phyloP scores from a whole-genome alignment of 2,113 vertebrate genomes.

The Ictalurus furcatus region DNA sequence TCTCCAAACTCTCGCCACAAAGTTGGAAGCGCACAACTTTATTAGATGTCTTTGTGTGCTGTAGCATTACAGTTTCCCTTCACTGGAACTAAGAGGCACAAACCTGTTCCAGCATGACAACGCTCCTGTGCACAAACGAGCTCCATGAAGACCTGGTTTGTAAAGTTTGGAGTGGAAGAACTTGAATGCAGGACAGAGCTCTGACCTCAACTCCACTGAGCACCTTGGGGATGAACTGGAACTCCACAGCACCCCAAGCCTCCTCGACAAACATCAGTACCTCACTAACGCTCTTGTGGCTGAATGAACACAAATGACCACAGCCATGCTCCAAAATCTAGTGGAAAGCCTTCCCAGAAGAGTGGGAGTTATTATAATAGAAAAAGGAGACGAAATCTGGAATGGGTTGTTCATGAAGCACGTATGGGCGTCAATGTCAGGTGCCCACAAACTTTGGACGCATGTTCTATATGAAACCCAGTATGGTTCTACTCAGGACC shows the following conservation, averaged over 20 bases:
- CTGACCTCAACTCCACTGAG: not conserved
- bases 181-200: not conserved
- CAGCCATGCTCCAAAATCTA: not conserved
- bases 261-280: not conserved
- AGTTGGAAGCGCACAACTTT: not conserved
- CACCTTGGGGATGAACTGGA: not conserved
- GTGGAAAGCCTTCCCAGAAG: not conserved
- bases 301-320: not conserved
- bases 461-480: not conserved
- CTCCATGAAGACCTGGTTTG: not conserved
- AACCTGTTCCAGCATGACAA: not conserved
- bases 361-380: not conserved
- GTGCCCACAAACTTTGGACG: not conserved
- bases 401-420: not conserved
- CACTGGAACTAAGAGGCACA: not conserved
- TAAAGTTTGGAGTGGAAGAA: not conserved
- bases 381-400: not conserved
- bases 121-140: not conserved
- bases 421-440: not conserved
- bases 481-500: not conserved
- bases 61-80: not conserved
- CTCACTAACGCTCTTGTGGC: not conserved
- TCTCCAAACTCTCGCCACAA: not conserved
- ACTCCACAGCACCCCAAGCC: not conserved
- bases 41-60: not conserved